Evolutionary conservation across 30 jellyfish, hydroid and myxozoan species (phyloP), one percentile per base, ranked within the genome.

Genomic region (Rhopilema esculentum): DNA sequence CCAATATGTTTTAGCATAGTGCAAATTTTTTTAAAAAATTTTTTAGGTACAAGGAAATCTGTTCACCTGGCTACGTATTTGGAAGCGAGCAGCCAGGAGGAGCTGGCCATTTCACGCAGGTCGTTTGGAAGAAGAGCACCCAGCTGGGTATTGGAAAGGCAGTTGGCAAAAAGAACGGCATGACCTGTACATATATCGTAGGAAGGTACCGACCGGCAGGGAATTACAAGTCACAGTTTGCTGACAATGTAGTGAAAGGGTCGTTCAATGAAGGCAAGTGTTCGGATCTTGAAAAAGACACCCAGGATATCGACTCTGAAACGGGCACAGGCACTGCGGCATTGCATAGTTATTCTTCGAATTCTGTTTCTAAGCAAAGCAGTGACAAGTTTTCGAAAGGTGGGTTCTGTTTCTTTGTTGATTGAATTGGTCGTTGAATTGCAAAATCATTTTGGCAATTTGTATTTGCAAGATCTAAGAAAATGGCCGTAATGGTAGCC

Each of bases 41-140:
- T 62, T 19, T 24, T 79, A 94, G 98, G 98, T 94, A 94, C 78
- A 86, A 85, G 29, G 98, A 94, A 74, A 91, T 94, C 22, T 94
- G 98, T 69, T 85, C 86, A 0, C 97, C 97, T 16, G 97, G 97
- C 19, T 91, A 71, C 66, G 80, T 8, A 27, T 91, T 91, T 76
- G 91, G 91, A 0, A 69, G 82, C 76, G 89, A 91, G 73, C 33
- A 19, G 23, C 75, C 95, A 7, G 90, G 95, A 1, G 91, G 89
- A 0, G 87, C 97, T 12, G 97, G 94, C 26, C 97, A 83, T 57
- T 85, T 85, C 72, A 77, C 96, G 12, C 96, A 91, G 79, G 96
- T 91, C 66, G 92, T 91, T 49, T 91, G 97, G 97, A 91, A 84
- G 79, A 66, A 69, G 16, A 80, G 91, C 87, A 48, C 27, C 15